phyloP scores from a whole-genome alignment of 23 tunicate genomes.

The Ciona savignyi region DNA sequence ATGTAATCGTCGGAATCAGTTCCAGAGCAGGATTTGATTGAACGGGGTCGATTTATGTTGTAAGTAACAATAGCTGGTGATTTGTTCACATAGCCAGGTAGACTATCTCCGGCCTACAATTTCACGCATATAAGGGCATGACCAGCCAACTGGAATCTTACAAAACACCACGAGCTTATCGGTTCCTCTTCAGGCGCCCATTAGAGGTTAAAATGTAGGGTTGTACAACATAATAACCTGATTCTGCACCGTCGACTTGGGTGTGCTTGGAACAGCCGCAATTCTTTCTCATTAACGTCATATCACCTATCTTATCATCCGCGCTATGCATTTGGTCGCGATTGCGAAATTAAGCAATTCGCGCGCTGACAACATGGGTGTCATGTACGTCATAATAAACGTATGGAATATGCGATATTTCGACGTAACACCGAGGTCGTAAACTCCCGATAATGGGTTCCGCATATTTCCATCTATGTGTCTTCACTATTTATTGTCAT shows the following conservation, averaged over 20 bases:
- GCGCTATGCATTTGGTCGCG: too few species aligned
- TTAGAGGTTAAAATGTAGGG: neutral
- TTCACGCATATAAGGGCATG: neutral
- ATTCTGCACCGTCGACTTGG: neutral
- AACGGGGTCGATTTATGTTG: neutral
- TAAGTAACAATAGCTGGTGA: neutral
- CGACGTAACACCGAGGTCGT: neutral
- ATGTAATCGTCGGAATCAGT: neutral
- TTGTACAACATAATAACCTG: neutral
- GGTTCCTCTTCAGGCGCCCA: neutral
- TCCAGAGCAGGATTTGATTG: neutral
- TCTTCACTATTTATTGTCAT: neutral
- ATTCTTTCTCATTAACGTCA: neutral
- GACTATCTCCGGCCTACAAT: neutral
- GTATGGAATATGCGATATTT: neutral
- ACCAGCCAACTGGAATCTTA: slow-evolving; percentile 1
- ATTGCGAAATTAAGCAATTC: too few species aligned
- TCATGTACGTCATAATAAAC: neutral
- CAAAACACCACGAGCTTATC: neutral
- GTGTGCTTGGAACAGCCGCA: neutral
- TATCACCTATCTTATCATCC: neutral
- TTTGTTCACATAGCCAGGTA: neutral
- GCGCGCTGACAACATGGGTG: too few species aligned
- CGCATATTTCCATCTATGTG: neutral
- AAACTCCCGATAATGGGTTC: neutral